Conservation (phyloP, 2,888 invertebrate genomes). For the Ypsolopha scabrella region DNA sequence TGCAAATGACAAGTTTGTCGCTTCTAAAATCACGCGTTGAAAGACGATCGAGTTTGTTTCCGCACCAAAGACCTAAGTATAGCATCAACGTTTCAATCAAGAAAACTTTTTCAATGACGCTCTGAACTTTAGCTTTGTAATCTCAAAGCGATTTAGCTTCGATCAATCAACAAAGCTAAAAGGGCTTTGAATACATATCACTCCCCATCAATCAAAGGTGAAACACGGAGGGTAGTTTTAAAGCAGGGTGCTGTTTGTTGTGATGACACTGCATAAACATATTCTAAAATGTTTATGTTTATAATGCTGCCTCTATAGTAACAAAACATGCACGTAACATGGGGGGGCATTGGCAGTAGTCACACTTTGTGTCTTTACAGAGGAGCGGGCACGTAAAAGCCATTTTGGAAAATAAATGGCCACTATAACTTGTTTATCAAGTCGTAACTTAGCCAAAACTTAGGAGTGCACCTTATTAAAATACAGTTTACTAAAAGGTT, state of each 20-base stretch:
- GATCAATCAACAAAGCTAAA: constrained; percentile 13
- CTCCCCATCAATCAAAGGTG: constrained; percentile 26
- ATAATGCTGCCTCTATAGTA: background rate
- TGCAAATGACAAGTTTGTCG: too few species aligned
- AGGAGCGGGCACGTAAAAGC: background rate
- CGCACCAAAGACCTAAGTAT: too few species aligned
- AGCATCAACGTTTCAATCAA: too few species aligned
- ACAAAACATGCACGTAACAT: background rate
- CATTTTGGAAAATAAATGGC: too few species aligned
- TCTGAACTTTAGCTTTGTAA: too few species aligned
- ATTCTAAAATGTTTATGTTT: background rate
- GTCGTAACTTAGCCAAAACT: too few species aligned
- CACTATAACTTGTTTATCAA: too few species aligned
- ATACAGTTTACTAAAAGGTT: too few species aligned
- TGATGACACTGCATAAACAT: constrained; percentile 21
- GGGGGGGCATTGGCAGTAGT: background rate
- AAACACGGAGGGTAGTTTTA: constrained; percentile 19
- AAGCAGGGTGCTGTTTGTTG: constrained; percentile 19
- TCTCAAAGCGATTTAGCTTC: background rate
- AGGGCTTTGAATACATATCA: constrained; percentile 22
- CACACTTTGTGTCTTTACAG: background rate
- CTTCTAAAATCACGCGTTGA: background rate
- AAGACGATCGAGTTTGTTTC: too few species aligned
- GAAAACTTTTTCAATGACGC: too few species aligned
- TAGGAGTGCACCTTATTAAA: too few species aligned